A percentile compares a stretch with the other conserved stretches of the same genome.
Evolutionary conservation across 2,888 invertebrate species (phyloP).

Genomic region (Drosophila aldrichi): DNA sequence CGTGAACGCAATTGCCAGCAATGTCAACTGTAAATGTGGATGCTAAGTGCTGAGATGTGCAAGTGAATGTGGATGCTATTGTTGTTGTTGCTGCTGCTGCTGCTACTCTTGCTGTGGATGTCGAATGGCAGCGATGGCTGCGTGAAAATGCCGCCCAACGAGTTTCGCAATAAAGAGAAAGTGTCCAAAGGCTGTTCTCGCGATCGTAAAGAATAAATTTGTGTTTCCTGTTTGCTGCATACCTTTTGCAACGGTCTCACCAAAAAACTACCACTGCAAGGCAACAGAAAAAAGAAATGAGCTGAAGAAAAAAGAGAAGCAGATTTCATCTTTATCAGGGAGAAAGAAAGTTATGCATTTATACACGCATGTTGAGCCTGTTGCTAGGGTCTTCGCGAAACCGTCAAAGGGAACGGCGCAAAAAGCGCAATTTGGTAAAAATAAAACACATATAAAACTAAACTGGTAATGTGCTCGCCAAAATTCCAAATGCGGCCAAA

Average conservation of each 20-base stretch:
- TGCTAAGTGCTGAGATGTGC: conserved; percentile 43
- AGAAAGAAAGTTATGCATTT: conserved; percentile 22
- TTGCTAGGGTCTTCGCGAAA: conserved; percentile 26
- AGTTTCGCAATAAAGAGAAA: conserved; percentile 83
- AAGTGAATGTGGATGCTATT: conserved; percentile 31
- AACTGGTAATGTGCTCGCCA: conserved; percentile 21
- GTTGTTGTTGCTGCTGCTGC: background rate
- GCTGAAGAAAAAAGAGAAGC: background rate
- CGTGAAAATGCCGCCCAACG: conserved; percentile 81
- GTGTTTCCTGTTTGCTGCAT: conserved; percentile 79
- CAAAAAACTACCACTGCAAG: conserved; percentile 13
- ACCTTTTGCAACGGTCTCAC: conserved; percentile 44
- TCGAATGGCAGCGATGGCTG: conserved; percentile 40
- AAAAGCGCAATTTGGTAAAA: conserved; percentile 27
- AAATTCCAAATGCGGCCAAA: conserved; percentile 44
- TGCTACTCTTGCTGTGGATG: conserved; percentile 10
- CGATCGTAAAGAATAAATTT: conserved; percentile 83
- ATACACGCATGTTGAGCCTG: conserved; percentile 18
- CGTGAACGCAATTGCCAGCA: conserved; percentile 28
- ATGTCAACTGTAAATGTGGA: conserved; percentile 55
- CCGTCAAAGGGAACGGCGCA: conserved; percentile 45
- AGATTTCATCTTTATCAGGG: conserved; percentile 57
- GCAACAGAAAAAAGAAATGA: background rate
- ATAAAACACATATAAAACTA: conserved; percentile 6
- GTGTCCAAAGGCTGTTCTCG: conserved; percentile 82